A percentile compares a stretch with the other conserved stretches of the same genome.
These are phyloP conservation scores for Tetramorium alpestre DNA, from an alignment of 1,140 invertebrate genomes.

Conservation along the genomic window DNA sequence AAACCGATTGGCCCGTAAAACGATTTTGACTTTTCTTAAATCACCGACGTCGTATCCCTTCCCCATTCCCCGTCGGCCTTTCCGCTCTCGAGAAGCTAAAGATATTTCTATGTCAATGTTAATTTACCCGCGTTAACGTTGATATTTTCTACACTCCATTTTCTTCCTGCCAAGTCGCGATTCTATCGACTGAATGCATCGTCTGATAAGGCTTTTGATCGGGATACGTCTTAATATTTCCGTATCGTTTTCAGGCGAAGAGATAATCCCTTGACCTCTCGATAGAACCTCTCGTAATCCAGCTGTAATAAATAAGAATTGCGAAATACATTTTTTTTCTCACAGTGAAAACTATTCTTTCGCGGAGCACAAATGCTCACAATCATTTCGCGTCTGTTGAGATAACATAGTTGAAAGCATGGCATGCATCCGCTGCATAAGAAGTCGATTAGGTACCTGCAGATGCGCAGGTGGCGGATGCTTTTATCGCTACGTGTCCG, in stretches of 20 bases:
- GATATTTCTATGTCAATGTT: constrained; percentile 1
- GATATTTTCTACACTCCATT: neutral
- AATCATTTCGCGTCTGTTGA: neutral
- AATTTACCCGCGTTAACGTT: constrained; percentile 5
- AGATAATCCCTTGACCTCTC: neutral
- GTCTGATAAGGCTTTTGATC: neutral
- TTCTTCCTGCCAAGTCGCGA: neutral
- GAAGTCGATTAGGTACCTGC: constrained; percentile 14
- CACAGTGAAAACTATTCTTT: neutral
- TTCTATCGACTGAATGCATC: neutral
- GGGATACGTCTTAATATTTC: neutral
- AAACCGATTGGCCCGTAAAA: constrained; percentile 18
- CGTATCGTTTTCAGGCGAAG: neutral
- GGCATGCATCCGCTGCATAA: neutral
- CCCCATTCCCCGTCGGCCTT: neutral
- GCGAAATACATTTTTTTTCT: neutral
- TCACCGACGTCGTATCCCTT: constrained; percentile 1
- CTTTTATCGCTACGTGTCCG: constrained; percentile 29
- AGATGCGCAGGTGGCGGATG: neutral
- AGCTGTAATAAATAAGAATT: neutral
- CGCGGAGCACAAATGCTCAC: neutral
- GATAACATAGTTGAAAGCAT: neutral
- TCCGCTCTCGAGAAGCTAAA: neutral
- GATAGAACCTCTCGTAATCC: neutral
- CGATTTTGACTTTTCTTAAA: constrained; percentile 37